Conservation (phyloP, 2,113 vertebrate genomes). For the Scalopus aquaticus region DNA sequence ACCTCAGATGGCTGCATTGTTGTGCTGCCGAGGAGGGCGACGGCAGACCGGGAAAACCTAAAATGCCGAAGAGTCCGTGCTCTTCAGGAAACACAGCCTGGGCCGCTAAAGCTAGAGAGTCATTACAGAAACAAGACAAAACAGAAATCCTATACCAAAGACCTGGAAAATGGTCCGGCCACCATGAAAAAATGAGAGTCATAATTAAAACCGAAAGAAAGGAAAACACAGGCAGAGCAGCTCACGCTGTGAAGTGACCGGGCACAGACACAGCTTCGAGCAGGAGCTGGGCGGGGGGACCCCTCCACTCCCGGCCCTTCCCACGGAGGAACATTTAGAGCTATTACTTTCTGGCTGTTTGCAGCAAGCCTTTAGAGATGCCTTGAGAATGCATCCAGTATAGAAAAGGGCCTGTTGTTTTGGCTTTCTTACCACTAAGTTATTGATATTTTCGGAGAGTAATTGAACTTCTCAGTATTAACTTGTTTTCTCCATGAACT, state of each 20-base stretch:
- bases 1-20: background rate
- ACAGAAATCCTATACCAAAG: slow-evolving; percentile 1
- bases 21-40: background rate
- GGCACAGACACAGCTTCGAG: slow-evolving; percentile 72
- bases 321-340: slow-evolving; percentile 85
- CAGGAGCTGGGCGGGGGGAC: slow-evolving; percentile 50
- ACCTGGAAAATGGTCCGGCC: background rate
- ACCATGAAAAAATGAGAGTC: background rate
- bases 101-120: background rate
- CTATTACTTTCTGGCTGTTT: slow-evolving; percentile 87
- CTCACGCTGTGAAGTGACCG: slow-evolving; percentile 65
- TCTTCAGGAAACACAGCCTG: background rate
- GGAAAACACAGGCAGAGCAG: slow-evolving; percentile 72
- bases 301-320: slow-evolving; percentile 76
- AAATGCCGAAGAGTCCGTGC: background rate
- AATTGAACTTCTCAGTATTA: slow-evolving; percentile 85
- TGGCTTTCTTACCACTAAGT: slow-evolving; percentile 87
- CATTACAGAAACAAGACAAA: background rate
- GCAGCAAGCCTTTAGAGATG: slow-evolving; percentile 85
- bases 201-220: slow-evolving; percentile 71
- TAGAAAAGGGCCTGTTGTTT: slow-evolving; percentile 89
- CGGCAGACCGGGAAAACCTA: background rate
- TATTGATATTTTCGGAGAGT: slow-evolving; percentile 87
- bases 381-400: slow-evolving; percentile 91
- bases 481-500: slow-evolving; percentile 84